Evolutionary conservation across 2,797 vertebrate genomes (phyloP), one percentile per base, ranked within the genome.

Genomic region (Kryptopterus vitreolus): DNA sequence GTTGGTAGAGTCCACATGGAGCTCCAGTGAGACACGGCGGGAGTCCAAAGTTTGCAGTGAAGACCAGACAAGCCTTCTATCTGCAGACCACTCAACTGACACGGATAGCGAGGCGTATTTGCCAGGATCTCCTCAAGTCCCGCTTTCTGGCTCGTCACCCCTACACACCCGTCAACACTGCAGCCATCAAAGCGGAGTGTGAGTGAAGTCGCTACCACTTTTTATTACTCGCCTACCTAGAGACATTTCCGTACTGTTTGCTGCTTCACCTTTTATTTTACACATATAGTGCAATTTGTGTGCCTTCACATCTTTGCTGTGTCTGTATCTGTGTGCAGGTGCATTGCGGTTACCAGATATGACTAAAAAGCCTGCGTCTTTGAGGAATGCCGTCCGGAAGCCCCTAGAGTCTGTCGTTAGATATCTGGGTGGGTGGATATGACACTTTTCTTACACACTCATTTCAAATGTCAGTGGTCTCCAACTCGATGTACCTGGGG

Each of bases 171-270:
- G 95, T 99, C 90, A 99, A 99, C 94, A 95, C 95, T 0, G 95
- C 95, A 12, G 95, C 95, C 87, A 96, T 99, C 93, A 99, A 99
- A 92, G 95, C 97, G 15, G 98, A 99, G 89, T 98, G 98, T 99
- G 89, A 95, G 96, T 86, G 35, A 59, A 4, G 7, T 26, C 24
- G 1, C 52, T 38, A 46, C 59, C 50, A 22, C 31, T n/a, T 13
- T 52, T 13, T 52, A 48, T 63, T 62, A 26, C 26, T 12, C 18
- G 4, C 24, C 10, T n/a, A 31, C 20, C 12, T 38, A 26, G 33
- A 3, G 55, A 24, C 71, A 38, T 58, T 59, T n/a, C 50, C 1
- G 52, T 31, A 52, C 3, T 33, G 46, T 22, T 6, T 53, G 26
- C 68, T 52, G 1, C 26, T 2, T 71, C 26, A 13, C 2, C 9